A percentile compares a stretch with the other conserved stretches of the same genome.
Conservation (phyloP, 2,797 vertebrate species). For the Rhynchonycteris naso region DNA sequence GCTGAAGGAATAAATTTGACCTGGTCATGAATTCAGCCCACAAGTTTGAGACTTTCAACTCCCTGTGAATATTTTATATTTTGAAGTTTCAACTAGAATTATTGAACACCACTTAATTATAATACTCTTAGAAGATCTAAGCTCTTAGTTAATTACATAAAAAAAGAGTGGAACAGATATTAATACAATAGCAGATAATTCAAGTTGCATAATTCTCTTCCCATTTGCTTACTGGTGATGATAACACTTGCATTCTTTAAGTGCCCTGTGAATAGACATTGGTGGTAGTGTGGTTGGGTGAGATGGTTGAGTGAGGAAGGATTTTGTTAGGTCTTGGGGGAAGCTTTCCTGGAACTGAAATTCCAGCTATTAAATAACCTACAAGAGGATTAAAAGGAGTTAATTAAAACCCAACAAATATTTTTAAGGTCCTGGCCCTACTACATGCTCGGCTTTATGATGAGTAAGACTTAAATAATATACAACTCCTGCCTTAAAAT, state of each 20-base stretch:
- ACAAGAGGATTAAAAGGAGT: neutral
- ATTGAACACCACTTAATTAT: neutral
- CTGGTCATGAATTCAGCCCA: neutral
- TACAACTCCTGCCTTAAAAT: neutral
- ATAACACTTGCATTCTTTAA: neutral
- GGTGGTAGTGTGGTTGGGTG: neutral
- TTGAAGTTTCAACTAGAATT: slow-evolving; percentile 14
- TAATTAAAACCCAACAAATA: neutral
- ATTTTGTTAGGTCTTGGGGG: neutral
- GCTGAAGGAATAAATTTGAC: slow-evolving; percentile 34
- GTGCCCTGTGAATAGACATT: neutral
- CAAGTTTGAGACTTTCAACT: slow-evolving; percentile 34
- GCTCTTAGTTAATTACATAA: neutral
- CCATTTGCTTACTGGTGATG: neutral
- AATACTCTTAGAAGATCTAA: neutral
- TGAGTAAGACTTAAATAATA: neutral
- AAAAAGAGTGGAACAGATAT: neutral
- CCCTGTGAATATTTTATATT: slow-evolving; percentile 20
- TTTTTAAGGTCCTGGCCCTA: neutral
- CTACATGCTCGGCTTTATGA: neutral
- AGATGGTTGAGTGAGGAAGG: neutral
- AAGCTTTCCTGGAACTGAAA: neutral
- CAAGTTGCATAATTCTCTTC: neutral
- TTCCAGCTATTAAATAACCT: neutral
- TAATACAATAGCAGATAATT: neutral